These are phyloP conservation scores for Poecilia gillii DNA, from an alignment of 2,797 vertebrate species.

Conservation along the genomic window DNA sequence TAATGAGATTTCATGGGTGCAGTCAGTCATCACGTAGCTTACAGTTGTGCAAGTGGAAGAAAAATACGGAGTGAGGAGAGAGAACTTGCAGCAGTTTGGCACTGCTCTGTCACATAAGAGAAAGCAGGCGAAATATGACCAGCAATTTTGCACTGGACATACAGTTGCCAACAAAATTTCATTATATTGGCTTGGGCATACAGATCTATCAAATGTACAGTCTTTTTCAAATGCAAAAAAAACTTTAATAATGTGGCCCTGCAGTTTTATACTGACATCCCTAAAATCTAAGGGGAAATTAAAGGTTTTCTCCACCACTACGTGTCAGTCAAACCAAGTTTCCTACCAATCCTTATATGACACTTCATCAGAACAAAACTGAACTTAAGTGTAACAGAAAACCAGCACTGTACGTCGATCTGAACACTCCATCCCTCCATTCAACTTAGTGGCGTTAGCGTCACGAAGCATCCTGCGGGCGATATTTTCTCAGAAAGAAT, in stretches of 20 bases:
- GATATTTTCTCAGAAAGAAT: not conserved
- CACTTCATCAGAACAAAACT: not conserved
- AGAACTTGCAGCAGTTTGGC: too few relatives aligned
- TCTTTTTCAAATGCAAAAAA: not conserved
- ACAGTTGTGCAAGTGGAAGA: not conserved
- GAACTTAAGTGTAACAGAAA: not conserved
- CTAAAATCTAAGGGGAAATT: not conserved
- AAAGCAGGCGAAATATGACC: too few relatives aligned
- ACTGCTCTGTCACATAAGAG: too few relatives aligned
- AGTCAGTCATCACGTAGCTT: not conserved
- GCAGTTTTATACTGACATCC: not conserved
- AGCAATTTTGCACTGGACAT: too few relatives aligned
- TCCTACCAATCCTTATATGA: not conserved
- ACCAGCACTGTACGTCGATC: not conserved
- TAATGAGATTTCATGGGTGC: not conserved
- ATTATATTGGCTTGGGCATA: too few relatives aligned
- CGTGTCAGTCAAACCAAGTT: not conserved
- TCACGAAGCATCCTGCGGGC: not conserved
- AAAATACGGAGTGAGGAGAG: not conserved
- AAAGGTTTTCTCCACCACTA: not conserved
- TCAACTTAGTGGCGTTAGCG: not conserved
- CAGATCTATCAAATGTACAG: too few relatives aligned
- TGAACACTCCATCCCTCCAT: not conserved
- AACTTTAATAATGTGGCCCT: not conserved
- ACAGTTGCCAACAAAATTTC: too few relatives aligned